Conservation (phyloP, 2,113 vertebrate species). For the Peromyscus polionotus region DNA sequence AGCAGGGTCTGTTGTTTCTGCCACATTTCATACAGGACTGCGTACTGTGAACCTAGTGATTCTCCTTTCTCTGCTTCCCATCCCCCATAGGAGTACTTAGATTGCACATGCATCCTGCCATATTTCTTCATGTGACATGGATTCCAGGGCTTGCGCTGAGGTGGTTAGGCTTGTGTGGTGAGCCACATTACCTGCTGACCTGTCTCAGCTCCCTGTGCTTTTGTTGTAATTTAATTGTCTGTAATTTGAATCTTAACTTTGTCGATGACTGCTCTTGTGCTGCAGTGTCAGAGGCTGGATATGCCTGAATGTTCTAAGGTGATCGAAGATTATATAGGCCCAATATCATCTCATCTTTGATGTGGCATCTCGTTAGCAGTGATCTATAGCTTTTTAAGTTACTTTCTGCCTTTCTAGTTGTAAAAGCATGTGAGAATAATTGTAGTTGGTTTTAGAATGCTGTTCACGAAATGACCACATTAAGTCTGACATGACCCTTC, state of each 20-base stretch:
- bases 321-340: neutral
- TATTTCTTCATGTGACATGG: neutral
- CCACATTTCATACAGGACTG: neutral
- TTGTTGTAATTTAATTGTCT: neutral
- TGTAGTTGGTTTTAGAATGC: conserved; percentile 18
- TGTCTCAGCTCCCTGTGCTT: neutral
- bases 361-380: neutral
- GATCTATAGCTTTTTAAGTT: neutral
- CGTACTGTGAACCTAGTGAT: neutral
- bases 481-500: neutral
- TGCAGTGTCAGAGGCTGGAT: neutral
- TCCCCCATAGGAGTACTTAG: neutral
- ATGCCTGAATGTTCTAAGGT: neutral
- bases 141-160: neutral
- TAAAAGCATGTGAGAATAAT: conserved; percentile 25
- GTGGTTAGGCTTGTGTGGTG: neutral
- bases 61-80: neutral
- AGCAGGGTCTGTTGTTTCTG: neutral
- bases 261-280: neutral
- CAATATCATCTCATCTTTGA: neutral
- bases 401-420: conserved; percentile 26
- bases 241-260: neutral
- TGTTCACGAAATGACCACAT: conserved; percentile 2
- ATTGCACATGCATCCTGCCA: neutral
- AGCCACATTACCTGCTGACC: neutral